phyloP scores from a whole-genome alignment of 2,797 vertebrate species.

The Furcifer pardalis region DNA sequence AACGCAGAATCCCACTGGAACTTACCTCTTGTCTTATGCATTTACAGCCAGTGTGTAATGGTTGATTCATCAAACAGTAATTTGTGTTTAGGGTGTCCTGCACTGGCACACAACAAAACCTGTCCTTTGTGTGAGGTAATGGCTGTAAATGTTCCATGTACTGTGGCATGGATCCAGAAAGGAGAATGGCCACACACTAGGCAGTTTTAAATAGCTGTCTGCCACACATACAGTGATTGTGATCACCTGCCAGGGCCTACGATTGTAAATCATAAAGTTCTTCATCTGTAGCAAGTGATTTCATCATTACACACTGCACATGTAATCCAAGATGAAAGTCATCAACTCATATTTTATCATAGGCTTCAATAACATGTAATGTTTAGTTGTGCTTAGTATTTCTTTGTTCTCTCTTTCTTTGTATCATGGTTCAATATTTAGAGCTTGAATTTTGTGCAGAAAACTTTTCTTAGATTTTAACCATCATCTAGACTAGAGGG shows the following conservation, averaged over 20 bases:
- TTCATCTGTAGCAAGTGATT: slow-evolving; percentile 3
- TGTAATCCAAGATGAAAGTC: slow-evolving; percentile 1
- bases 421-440: too few species aligned
- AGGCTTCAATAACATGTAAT: neutral
- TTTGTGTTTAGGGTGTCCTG: neutral
- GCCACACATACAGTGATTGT: neutral
- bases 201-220: neutral
- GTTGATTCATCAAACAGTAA: neutral
- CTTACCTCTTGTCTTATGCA: neutral
- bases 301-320: neutral
- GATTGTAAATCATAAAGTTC: neutral
- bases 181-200: neutral
- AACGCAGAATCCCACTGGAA: neutral
- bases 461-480: too few species aligned
- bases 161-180: neutral
- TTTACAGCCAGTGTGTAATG: neutral
- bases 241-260: neutral
- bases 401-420: too few species aligned
- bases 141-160: neutral
- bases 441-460: too few species aligned
- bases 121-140: neutral
- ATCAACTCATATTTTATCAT: slow-evolving; percentile 11
- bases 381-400: neutral
- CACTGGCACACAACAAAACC: neutral
- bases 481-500: too few species aligned